These are phyloP conservation scores for Crambe crambe DNA, from an alignment of 37 sponge, comb jelly and placozoan species.

Conservation along the genomic window DNA sequence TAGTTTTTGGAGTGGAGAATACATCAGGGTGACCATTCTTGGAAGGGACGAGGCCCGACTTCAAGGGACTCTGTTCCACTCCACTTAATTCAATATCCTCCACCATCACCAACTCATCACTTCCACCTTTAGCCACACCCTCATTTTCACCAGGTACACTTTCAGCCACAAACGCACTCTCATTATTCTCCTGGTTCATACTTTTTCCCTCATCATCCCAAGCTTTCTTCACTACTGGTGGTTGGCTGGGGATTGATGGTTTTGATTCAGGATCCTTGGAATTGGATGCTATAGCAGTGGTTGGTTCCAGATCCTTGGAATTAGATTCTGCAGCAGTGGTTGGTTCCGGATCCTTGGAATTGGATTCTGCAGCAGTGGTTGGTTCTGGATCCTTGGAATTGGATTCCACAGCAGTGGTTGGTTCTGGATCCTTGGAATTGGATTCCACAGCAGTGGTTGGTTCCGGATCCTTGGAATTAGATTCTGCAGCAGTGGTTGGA, in stretches of 20 bases:
- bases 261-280: neutral
- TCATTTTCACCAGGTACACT: neutral
- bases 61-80: neutral
- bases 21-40: neutral
- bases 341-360: neutral
- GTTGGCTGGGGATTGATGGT: neutral
- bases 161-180: neutral
- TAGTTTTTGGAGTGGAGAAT: neutral
- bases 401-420: neutral
- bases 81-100: constrained; percentile 10
- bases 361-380: neutral
- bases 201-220: no score
- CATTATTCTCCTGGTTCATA: neutral
- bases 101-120: neutral
- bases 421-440: neutral
- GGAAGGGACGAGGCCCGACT: neutral
- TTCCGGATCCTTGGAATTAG: neutral
- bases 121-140: neutral
- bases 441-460: neutral
- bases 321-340: neutral
- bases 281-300: neutral
- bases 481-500: neutral
- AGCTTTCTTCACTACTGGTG: constrained; percentile 1
- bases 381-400: neutral
- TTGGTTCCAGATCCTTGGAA: neutral